Conservation (phyloP, 2,113 vertebrate genomes). For the Pitta sordida region DNA sequence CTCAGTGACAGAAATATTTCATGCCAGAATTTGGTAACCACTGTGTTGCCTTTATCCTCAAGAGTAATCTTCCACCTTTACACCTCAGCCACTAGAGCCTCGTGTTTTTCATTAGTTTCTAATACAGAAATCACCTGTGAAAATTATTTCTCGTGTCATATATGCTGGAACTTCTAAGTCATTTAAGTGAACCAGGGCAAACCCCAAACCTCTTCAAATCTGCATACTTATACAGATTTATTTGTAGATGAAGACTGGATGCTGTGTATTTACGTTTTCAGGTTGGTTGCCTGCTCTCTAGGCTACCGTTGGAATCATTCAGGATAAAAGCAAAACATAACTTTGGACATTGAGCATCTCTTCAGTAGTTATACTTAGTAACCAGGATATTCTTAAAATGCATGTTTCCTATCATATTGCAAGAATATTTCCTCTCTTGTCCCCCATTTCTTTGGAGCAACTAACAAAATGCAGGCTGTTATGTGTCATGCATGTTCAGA, state of each 20-base stretch:
- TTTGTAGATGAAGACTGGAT: background rate
- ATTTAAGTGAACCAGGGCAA: background rate
- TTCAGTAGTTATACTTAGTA: background rate
- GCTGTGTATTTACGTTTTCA: background rate
- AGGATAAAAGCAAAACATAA: background rate
- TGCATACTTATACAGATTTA: background rate
- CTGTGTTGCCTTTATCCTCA: background rate
- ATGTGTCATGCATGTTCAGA: background rate
- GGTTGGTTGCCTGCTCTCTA: background rate
- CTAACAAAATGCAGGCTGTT: background rate
- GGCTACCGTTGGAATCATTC: background rate
- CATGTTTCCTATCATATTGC: background rate
- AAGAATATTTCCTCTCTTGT: background rate
- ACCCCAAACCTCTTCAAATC: background rate
- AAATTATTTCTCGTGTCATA: background rate
- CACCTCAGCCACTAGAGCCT: background rate
- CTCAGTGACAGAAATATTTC: background rate
- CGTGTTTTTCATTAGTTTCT: background rate
- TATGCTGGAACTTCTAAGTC: background rate
- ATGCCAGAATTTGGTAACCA: background rate
- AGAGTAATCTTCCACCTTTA: background rate
- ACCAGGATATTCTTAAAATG: background rate
- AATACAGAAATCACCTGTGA: background rate
- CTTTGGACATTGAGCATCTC: background rate
- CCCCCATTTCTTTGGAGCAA: background rate